A percentile compares a stretch with the other conserved stretches of the same genome.
Conservation (phyloP, 2,797 vertebrate species). For the Squalus acanthias region DNA sequence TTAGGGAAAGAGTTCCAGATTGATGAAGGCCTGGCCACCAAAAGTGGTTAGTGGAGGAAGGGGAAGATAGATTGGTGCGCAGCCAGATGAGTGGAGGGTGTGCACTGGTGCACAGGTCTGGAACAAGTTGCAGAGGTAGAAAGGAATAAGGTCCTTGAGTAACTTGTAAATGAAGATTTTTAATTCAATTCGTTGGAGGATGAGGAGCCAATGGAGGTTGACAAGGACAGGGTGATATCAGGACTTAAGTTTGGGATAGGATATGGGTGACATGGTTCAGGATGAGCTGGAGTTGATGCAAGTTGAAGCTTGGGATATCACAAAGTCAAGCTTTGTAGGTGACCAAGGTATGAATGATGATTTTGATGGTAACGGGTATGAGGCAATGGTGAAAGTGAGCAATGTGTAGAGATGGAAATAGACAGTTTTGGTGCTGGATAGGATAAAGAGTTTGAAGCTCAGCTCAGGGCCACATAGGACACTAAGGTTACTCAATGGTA, state of each 20-base stretch:
- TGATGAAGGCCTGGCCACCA: not conserved
- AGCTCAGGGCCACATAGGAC: not conserved
- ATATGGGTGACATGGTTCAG: not conserved
- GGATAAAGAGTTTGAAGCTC: not conserved
- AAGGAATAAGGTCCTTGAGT: not conserved
- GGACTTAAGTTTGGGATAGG: not conserved
- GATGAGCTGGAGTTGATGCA: not conserved
- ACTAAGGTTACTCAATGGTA: not conserved
- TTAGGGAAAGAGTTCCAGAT: not conserved
- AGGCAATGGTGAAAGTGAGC: not conserved
- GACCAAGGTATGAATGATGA: not conserved
- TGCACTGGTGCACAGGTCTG: too few species aligned
- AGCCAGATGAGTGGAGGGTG: not conserved
- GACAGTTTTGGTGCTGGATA: not conserved
- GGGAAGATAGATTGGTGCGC: not conserved
- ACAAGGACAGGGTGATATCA: not conserved
- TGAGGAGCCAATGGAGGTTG: not conserved
- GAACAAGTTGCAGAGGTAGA: not conserved
- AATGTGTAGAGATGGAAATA: not conserved
- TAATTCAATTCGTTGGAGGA: not conserved
- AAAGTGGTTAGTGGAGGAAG: too few species aligned
- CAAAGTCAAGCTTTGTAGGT: not conserved
- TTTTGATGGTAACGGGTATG: not conserved
- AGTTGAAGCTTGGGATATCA: not conserved
- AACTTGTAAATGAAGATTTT: too few species aligned